Evolutionary conservation across 2,797 vertebrate species (phyloP), one percentile per base, ranked within the genome.

Genomic region (Thalassophryne amazonica): DNA sequence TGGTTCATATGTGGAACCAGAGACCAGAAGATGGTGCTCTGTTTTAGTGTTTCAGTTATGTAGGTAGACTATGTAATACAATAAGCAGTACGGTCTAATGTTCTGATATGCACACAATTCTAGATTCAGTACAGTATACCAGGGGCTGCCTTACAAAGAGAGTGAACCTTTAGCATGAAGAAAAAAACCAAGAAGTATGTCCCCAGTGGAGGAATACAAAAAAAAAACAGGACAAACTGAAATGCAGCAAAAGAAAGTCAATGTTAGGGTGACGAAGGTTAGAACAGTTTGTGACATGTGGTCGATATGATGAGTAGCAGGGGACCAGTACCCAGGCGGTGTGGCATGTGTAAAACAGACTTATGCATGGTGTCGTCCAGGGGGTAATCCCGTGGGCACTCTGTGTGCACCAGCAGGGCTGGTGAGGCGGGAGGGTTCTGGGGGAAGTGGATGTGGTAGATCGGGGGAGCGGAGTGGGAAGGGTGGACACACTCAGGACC

Each of bases 291-390:
- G n/a, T n/a, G 9, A 9, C 24, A 29, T 51, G 15, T 34, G 41
- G 22, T 63, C 33, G 55, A 25, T 39, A 56, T 73, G 69, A 63
- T 70, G 71, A 83, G 72, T 46, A 79, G 69, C 68, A 83, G 67
- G 69, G 69, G 36, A 78, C 77, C 61, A 81, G 80, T 92, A 93
- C 90, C 91, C 88, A 88, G 59, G 70, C 84, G 78, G 54, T 80
- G 82, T 55, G 80, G 84, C 89, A 92, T 89, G 78, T 91, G 82
- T 78, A 90, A 88, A 68, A 88, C 86, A 88, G 88, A 90, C 73
- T 83, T 86, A 83, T 88, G 90, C 78, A 92, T 90, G 86, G 78
- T 83, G 80, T 90, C 86, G 21, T 93, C 91, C 88, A 92, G 76
- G 78, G 88, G 84, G 78, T 73, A 84, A 74, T 91, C 90, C 76